Percentiles rank a stretch among this genome's conserved stretches.
phyloP scores from a whole-genome alignment of 2,888 invertebrate species.

The Rhabditoides inermis region DNA sequence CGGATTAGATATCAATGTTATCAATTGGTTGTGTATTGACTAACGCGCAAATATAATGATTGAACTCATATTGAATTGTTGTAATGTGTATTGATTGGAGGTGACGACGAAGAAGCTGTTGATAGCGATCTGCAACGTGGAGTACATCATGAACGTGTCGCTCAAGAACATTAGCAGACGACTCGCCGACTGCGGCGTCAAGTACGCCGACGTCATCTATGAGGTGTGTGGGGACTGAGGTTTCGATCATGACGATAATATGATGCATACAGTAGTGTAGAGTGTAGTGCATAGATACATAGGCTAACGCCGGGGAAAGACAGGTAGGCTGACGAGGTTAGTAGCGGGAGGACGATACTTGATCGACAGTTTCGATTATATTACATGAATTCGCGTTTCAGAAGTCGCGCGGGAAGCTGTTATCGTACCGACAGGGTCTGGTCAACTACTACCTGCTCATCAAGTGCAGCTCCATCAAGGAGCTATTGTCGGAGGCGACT shows the following conservation, averaged over 20 bases:
- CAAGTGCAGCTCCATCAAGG: constrained; percentile 32
- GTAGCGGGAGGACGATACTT: too few relatives aligned
- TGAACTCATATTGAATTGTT: background rate
- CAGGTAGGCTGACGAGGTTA: too few relatives aligned
- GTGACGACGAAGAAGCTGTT: constrained; percentile 42
- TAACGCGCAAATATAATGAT: background rate
- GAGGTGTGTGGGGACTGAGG: constrained; percentile 18
- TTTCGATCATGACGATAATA: background rate
- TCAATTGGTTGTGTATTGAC: background rate
- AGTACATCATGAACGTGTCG: constrained; percentile 44
- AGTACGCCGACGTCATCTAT: constrained; percentile 42
- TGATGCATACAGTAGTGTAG: too few relatives aligned
- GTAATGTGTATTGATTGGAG: background rate
- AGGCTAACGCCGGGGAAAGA: too few relatives aligned
- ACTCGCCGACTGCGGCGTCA: constrained; percentile 43
- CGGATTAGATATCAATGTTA: background rate
- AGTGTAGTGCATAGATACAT: background rate
- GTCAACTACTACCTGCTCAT: constrained; percentile 37
- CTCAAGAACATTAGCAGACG: constrained; percentile 38
- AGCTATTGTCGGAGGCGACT: constrained; percentile 29
- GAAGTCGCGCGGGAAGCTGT: constrained; percentile 35
- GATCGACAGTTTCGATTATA: too few relatives aligned
- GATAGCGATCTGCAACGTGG: constrained; percentile 47
- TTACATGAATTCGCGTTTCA: constrained; percentile 9
- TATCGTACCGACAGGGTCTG: constrained; percentile 31